Percentiles rank a stretch among this genome's conserved stretches.
Evolutionary conservation across 1,140 invertebrate genomes (phyloP).

Genomic region (Zeugodacus cucurbitae): DNA sequence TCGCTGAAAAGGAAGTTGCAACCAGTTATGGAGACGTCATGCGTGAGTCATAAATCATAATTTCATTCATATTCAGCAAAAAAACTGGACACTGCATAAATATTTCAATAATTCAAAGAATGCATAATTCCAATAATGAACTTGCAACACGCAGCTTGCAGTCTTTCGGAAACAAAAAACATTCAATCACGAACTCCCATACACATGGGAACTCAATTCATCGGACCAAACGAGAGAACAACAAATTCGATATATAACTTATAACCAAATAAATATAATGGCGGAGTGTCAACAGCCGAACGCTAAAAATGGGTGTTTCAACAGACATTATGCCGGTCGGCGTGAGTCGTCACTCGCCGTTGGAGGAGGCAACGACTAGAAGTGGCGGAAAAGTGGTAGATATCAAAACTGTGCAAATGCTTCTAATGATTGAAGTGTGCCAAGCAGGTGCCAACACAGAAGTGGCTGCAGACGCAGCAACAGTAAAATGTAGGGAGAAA

Average conservation of each 20-base stretch:
- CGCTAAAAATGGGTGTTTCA: conserved; percentile 2
- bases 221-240: neutral
- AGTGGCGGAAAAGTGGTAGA: neutral
- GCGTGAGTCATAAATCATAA: neutral
- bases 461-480: neutral
- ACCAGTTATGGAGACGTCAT: neutral
- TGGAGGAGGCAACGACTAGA: neutral
- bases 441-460: conserved; percentile 25
- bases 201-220: neutral
- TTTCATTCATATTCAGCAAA: neutral
- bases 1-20: too few relatives aligned
- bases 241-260: neutral
- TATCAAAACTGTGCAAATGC: conserved; percentile 14
- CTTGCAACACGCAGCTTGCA: neutral
- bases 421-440: conserved; percentile 35
- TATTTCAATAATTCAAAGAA: neutral
- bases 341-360: neutral
- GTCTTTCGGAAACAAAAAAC: neutral
- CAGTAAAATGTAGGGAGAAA: neutral
- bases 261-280: conserved; percentile 1
- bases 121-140: conserved; percentile 8
- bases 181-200: neutral
- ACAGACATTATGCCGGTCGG: neutral
- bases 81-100: neutral
- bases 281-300: neutral